These are phyloP conservation scores for Dione vanillae DNA, from an alignment of 2,888 invertebrate species.

Conservation along the genomic window DNA sequence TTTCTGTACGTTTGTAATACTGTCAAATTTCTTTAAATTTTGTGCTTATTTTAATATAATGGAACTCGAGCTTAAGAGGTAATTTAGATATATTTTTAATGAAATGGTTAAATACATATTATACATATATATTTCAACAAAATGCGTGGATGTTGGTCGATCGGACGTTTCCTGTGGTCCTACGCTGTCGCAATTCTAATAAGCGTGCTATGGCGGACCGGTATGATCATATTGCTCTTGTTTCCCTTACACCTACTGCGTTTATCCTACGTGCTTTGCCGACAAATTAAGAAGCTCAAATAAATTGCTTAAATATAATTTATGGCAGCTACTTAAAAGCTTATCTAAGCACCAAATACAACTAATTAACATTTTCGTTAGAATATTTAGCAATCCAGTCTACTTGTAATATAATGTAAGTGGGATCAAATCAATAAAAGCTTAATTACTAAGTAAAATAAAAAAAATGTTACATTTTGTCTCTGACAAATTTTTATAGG, in stretches of 20 bases:
- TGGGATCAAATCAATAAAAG: neutral
- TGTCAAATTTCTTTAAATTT: too few relatives aligned
- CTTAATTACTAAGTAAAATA: neutral
- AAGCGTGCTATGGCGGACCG: slow-evolving; percentile 46
- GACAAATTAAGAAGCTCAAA: neutral
- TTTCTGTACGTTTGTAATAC: too few relatives aligned
- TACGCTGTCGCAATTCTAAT: slow-evolving; percentile 74
- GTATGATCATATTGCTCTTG: slow-evolving; percentile 46
- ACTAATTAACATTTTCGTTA: neutral
- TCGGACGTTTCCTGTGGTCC: slow-evolving; percentile 50
- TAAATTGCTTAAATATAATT: neutral
- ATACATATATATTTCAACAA: slow-evolving; percentile 3
- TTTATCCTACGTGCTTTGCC: slow-evolving; percentile 34
- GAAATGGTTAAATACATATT: neutral
- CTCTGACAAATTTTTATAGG: too few relatives aligned
- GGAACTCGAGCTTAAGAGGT: too few relatives aligned
- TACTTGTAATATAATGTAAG: neutral
- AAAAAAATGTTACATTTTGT: too few relatives aligned
- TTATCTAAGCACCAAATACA: slow-evolving; percentile 1
- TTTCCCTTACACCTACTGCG: slow-evolving; percentile 46
- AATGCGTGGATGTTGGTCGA: slow-evolving; percentile 37
- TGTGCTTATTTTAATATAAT: too few relatives aligned
- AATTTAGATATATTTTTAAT: too few relatives aligned
- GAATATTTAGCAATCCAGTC: neutral
- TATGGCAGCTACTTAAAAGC: neutral